Conservation (phyloP, 2,113 vertebrate genomes). For the Jacana jacana region DNA sequence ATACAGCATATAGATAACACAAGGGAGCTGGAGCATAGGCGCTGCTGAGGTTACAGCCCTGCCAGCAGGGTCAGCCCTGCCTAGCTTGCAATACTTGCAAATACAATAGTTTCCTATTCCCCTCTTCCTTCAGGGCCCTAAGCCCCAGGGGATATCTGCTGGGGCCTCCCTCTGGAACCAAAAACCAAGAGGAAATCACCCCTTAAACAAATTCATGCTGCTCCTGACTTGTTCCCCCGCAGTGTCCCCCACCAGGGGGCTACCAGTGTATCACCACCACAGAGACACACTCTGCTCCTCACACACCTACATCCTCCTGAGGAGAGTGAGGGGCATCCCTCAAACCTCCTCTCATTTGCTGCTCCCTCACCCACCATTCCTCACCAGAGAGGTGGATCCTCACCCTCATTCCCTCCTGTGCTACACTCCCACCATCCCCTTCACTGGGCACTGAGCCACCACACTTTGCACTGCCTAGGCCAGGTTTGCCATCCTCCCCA, state of each 20-base stretch:
- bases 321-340: background rate
- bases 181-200: background rate
- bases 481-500: background rate
- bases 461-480: rapidly evolving
- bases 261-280: background rate
- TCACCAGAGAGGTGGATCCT: background rate
- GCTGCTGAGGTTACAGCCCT: too few species aligned
- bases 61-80: background rate
- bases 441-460: background rate
- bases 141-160: background rate
- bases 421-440: background rate
- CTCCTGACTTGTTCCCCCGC: background rate
- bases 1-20: background rate
- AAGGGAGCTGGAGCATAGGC: background rate
- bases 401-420: background rate
- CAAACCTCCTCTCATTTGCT: background rate
- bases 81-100: rapidly evolving
- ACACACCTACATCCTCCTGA: background rate
- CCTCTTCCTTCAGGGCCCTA: background rate
- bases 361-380: background rate
- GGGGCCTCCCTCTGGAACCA: background rate
- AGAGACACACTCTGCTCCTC: background rate
- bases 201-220: background rate
- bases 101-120: background rate
- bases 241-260: background rate